A percentile compares a stretch with the other conserved stretches of the same genome.
phyloP scores from a whole-genome alignment of 2,797 vertebrate genomes.

The Orestias chungarensis region DNA sequence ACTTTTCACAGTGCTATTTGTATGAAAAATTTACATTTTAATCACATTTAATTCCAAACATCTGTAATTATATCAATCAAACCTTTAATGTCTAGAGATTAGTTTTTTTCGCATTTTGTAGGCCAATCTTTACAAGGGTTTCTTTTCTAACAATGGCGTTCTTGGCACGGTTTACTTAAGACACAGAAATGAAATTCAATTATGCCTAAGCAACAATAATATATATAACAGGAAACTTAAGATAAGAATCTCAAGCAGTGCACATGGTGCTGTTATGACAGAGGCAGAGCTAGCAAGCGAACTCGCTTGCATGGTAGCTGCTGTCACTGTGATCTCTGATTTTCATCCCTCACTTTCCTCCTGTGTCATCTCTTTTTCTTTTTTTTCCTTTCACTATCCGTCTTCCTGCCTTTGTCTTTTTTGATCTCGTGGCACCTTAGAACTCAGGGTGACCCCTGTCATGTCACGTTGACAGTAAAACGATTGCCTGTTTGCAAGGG shows the following conservation, averaged over 20 bases:
- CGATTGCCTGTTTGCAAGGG: neutral
- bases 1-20: neutral
- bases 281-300: conserved; percentile 5
- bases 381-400: neutral
- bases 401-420: conserved; percentile 10
- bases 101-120: neutral
- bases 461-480: conserved; percentile 4
- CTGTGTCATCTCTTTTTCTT: conserved; percentile 1
- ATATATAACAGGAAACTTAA: neutral
- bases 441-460: conserved; percentile 31
- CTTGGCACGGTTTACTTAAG: neutral
- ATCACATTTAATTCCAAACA: neutral
- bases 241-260: neutral
- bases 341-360: neutral
- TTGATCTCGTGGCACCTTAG: conserved; percentile 19
- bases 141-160: neutral
- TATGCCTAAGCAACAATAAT: neutral
- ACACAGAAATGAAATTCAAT: neutral
- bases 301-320: conserved; percentile 9
- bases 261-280: neutral
- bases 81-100: neutral
- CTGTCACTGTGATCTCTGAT: conserved; percentile 27
- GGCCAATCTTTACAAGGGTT: neutral
- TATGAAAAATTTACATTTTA: neutral
- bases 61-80: neutral